Base-by-base conservation (phyloP, 1,140 invertebrate genomes). In the Kradibia gibbosae region DNA sequence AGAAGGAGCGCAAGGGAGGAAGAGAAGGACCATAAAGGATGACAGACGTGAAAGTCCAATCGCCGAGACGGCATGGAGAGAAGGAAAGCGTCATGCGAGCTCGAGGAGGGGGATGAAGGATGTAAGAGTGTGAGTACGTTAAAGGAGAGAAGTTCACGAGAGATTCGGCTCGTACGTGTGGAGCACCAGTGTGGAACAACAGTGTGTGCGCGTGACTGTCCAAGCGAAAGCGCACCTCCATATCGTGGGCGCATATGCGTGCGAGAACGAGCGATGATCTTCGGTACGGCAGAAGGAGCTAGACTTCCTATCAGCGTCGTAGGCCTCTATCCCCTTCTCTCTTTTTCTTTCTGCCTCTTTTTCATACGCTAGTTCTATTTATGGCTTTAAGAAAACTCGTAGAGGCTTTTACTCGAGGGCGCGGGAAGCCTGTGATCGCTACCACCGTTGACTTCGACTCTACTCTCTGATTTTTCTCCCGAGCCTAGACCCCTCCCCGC, bases 331-430 rank as follows among this genome's bases (percentile, higher is more conserved):
- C 55, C 28, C 62, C 25, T 20, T 70, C 36, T 42, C 39, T 53
- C 8, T 4, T 34, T 60, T 34, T 60, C n/a, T 57, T 10, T 45
- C 7, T 45, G 36, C 25, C 60, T 71, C 36, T 28, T 78, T n/a
- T n/a, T n/a, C n/a, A n/a, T n/a, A n/a, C n/a, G n/a, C n/a, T n/a
- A n/a, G n/a, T n/a, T n/a, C n/a, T n/a, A n/a, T n/a, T n/a, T n/a
- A n/a, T 48, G 25, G 53, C 53, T 73, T 80, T 80, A 73, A 80
- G 67, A 80, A 80, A 80, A 80, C 78, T 79, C 78, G 5, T 53
- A 25, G 62, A 28, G 28, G 36, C 70, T 80, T 72, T 72, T 57
- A 50, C 57, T 20, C 22, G 4, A 39, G 39, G 31, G 17, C 31
- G 22, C 22, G 31, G 22, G 20, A 36, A 50, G 10, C 31, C n/a